Base-by-base conservation (phyloP, 2,797 vertebrate genomes). In the Antrozous pallidus region DNA sequence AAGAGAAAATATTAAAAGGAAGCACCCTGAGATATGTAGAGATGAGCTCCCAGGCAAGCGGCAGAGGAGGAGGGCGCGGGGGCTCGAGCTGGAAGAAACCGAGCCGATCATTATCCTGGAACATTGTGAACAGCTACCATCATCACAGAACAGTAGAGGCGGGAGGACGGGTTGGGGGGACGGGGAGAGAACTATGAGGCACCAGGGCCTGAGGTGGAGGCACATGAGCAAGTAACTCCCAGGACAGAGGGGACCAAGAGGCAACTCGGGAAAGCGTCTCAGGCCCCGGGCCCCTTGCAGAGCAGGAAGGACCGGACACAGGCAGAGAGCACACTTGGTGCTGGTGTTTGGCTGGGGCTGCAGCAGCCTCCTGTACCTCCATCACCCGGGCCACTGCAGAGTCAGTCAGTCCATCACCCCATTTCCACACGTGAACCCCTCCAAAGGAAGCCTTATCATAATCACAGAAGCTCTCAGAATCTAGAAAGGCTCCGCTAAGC, bases 31-130 rank as follows among this genome's bases (percentile, higher is more conserved):
- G 96, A 97, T 97, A 97, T 97, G 92, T 97, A 97, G 94, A 94
- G 90, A 96, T 91, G 24, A 97, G 94, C 96, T 97, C 97, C 97
- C 97, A 97, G 97, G 96, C 96, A 98, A 97, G 96, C 47, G 93
- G 90, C 95, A 91, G 94, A 88, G 70, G 73, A 80, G 28, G 82
- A 5, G 49, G 54, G 90, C 91, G 63, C 10, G 36, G 94, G 28
- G 11, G 40, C 8, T 96, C 95, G 78, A 20, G 49, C 94, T 88
- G 95, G 96, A 95, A 97, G 96, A 92, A 65, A 88, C 5, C 11
- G 17, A 87, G 74, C 45, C 28, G 67, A 91, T 93, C 82, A 56
- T 83, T 89, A 82, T 40, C 56, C 47, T 4, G 87, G 93, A 31
- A 33, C 7, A 22, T 94, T 6, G n/a, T 74, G 36, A 95, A 91